These are phyloP conservation scores for Hypanus sabinus DNA, from an alignment of 2,113 vertebrate species.

Conservation along the genomic window DNA sequence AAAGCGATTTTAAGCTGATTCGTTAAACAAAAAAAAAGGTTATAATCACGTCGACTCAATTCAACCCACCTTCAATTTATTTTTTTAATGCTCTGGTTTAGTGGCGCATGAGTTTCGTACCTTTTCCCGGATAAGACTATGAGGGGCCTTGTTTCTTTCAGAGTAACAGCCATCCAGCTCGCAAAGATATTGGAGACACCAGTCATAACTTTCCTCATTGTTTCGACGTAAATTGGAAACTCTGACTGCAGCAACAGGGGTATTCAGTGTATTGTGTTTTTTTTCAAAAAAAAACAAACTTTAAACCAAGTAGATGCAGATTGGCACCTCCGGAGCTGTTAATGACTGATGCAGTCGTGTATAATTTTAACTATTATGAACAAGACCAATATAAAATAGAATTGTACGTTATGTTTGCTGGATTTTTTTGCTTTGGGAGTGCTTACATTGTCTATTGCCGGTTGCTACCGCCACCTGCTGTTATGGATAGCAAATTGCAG, in stretches of 20 bases:
- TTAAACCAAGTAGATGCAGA: not conserved
- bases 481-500: not conserved
- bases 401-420: constrained; percentile 32
- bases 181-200: not conserved
- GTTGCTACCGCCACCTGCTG: constrained; percentile 26
- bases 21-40: too few relatives aligned
- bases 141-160: not conserved
- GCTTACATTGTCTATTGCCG: constrained; percentile 23
- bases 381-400: constrained; percentile 29
- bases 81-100: not conserved
- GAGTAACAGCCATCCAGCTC: not conserved
- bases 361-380: constrained; percentile 32
- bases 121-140: not conserved
- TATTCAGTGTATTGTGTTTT: constrained; percentile 18
- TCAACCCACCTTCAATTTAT: too few relatives aligned
- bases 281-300: not conserved
- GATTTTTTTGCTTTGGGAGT: constrained; percentile 2
- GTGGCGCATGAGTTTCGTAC: not conserved
- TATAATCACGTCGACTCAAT: too few relatives aligned
- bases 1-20: not conserved
- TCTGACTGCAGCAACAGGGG: not conserved
- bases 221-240: not conserved
- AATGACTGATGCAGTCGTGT: constrained; percentile 28
- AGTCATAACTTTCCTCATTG: constrained; percentile 5
- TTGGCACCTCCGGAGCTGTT: constrained; percentile 14